These are phyloP conservation scores for Myiothlypis coronata DNA, from an alignment of 2,797 vertebrate genomes.

Conservation along the genomic window DNA sequence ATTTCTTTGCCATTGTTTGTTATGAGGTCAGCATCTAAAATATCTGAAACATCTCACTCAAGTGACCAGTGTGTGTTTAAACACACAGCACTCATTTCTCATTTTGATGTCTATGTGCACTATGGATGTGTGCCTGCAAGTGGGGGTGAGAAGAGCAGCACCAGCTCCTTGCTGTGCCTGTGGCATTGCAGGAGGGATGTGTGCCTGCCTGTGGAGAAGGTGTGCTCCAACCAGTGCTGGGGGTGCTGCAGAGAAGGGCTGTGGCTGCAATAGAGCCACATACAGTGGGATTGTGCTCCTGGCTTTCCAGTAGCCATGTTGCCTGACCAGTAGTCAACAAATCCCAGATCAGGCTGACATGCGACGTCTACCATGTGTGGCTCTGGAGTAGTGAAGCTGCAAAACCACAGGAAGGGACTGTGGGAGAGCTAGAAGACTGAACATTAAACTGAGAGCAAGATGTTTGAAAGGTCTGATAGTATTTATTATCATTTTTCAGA, in stretches of 20 bases:
- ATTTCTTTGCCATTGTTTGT: background rate
- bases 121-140: background rate
- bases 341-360: background rate
- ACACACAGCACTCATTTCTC: background rate
- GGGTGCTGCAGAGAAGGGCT: accelerated
- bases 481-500: background rate
- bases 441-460: background rate
- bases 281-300: background rate
- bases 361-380: background rate
- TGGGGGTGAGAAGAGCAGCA: background rate
- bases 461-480: background rate
- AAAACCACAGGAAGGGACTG: background rate
- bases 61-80: background rate
- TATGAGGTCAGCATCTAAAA: background rate
- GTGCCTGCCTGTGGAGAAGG: background rate
- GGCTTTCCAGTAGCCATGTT: background rate
- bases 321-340: background rate
- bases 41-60: background rate
- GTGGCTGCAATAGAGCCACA: background rate
- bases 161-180: background rate
- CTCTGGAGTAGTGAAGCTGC: background rate
- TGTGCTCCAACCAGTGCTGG: background rate
- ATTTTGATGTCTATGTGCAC: background rate
- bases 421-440: background rate
- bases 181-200: background rate